Evolutionary conservation across 2,113 vertebrate genomes (phyloP), one percentile per base, ranked within the genome.

Genomic region (Mungos mungo): DNA sequence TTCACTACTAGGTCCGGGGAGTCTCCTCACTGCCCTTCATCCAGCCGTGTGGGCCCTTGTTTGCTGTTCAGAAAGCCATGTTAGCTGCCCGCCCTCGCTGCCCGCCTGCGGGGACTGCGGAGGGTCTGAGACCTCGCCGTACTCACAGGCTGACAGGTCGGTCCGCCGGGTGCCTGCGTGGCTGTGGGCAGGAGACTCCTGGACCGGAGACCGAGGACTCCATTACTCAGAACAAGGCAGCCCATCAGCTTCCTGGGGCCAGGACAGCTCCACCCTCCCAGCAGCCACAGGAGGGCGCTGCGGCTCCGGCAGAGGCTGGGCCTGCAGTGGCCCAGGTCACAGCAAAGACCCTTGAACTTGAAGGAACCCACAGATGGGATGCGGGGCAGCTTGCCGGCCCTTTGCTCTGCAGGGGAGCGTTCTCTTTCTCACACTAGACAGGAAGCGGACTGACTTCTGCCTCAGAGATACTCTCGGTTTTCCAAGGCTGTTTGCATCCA

Each of bases 271-370:
- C 14, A 23, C 41, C 7, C 7, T 5, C 74, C 41, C 41, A 18
- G 27, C 23, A 52, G 52, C 35, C 35, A 19, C 50, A 1, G 0
- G 3, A 54, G 41, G n/a, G 1, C 1, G 5, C 5, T 0, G 0
- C 0, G 19, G 69, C 50, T 47, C 10, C 0, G 31, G 35, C 13
- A 27, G 63, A 41, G 27, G 83, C 41, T 18, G 15, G 3, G 1
- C 19, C 35, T 5, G 3, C 23, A 3, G 29, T 16, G 27, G 13
- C 57, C 35, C 10, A 19, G 5, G 31, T n/a, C 72, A 13, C 10
- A 6, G 68, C 35, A 27, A 9, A 18, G 74, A 82, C 1, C 31
- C 50, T 29, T 19, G 25, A 35, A 14, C 23, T 4, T 19, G 27
- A 63, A 77, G 76, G 25, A n/a, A 5, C 60, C 65, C 84, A 45